Evolutionary conservation across 2,888 invertebrate genomes (phyloP).

Genomic region (Cephus pygmeus): DNA sequence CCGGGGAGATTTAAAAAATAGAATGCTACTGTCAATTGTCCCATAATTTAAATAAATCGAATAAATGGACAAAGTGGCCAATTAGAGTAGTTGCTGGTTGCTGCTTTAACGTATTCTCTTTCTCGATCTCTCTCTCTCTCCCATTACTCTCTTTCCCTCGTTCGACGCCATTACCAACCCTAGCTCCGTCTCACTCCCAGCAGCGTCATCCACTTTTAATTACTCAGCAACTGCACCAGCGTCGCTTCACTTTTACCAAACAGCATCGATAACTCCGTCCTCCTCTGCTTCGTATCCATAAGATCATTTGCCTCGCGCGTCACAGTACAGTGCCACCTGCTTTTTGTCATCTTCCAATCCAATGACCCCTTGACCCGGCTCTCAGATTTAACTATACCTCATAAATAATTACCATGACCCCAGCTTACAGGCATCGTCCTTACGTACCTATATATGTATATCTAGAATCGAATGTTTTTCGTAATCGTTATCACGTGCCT

Average conservation of each 20-base stretch:
- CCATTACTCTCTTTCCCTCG: background rate
- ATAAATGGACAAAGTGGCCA: slow-evolving; percentile 67
- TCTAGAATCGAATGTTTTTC: background rate
- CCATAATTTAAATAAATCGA: slow-evolving; percentile 67
- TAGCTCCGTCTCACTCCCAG: background rate
- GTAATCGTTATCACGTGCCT: background rate
- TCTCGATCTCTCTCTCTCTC: slow-evolving; percentile 37
- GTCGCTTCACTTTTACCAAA: background rate
- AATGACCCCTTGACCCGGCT: background rate
- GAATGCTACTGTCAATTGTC: slow-evolving; percentile 67
- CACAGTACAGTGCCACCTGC: background rate
- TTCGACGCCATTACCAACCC: background rate
- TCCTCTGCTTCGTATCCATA: background rate
- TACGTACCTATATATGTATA: background rate
- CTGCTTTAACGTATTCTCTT: slow-evolving; percentile 59
- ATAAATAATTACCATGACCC: background rate
- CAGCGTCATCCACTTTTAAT: background rate
- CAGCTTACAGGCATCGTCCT: background rate
- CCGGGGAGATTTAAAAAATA: slow-evolving; percentile 67
- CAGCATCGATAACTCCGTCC: background rate
- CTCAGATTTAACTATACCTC: background rate
- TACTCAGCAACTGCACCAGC: background rate
- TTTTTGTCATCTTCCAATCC: background rate
- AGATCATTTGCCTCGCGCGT: background rate
- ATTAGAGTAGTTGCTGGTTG: slow-evolving; percentile 65